These are phyloP conservation scores for Notodonta ziczac DNA, from an alignment of 2,888 invertebrate genomes.

Conservation along the genomic window DNA sequence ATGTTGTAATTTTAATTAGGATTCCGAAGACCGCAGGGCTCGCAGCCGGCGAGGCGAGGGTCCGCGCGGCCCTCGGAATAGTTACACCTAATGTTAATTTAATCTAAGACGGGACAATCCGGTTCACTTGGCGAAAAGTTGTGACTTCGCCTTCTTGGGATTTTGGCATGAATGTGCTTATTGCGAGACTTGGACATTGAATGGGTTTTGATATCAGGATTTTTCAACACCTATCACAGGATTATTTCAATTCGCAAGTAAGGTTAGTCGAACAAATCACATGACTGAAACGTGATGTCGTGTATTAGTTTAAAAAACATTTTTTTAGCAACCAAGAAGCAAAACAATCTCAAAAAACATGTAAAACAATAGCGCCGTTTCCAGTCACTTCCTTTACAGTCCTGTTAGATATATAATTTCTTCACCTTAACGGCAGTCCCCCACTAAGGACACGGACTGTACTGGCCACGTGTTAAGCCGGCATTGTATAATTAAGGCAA, in stretches of 20 bases:
- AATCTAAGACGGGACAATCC: constrained; percentile 77
- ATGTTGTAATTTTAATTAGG: constrained; percentile 83
- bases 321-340: too few species aligned
- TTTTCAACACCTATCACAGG: not conserved
- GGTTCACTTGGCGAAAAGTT: constrained; percentile 63
- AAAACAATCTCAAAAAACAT: too few species aligned
- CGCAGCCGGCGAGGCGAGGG: constrained; percentile 30
- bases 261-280: too few species aligned
- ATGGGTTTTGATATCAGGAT: too few species aligned
- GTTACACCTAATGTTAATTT: constrained; percentile 83
- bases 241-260: too few species aligned
- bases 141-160: constrained; percentile 70
- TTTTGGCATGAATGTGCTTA: constrained; percentile 50
- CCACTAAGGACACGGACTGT: constrained; percentile 38
- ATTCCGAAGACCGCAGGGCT: constrained; percentile 69
- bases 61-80: constrained; percentile 58
- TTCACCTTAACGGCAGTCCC: constrained; percentile 26
- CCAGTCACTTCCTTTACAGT: too few species aligned
- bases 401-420: too few species aligned
- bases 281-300: too few species aligned
- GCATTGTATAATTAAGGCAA: constrained; percentile 73
- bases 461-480: constrained; percentile 74
- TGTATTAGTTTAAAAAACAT: too few species aligned
- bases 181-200: constrained; percentile 9
- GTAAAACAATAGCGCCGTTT: too few species aligned